These are phyloP conservation scores for Drosophila barbarae DNA, from an alignment of 2,888 invertebrate genomes.

Conservation along the genomic window DNA sequence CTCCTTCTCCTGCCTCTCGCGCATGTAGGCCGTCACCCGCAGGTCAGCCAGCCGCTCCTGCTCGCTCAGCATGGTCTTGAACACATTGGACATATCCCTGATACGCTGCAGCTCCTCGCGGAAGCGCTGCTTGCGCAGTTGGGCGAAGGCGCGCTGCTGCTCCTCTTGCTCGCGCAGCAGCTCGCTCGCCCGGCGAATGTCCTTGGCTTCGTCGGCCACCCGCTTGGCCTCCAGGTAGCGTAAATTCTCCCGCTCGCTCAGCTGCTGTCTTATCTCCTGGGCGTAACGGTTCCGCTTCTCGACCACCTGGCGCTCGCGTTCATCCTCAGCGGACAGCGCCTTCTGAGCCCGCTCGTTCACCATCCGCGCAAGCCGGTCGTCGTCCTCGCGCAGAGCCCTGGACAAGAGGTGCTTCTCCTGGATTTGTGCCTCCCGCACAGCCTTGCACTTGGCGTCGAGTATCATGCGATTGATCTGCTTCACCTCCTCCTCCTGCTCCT, in stretches of 20 bases:
- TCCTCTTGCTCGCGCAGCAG: conserved; percentile 75
- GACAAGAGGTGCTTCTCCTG: conserved; percentile 82
- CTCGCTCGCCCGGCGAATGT: conserved; percentile 69
- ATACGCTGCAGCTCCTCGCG: conserved; percentile 76
- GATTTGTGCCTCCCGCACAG: conserved; percentile 91
- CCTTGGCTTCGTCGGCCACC: conserved; percentile 77
- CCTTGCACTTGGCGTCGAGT: conserved; percentile 90
- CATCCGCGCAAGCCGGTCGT: conserved; percentile 76
- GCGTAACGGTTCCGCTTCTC: conserved; percentile 75
- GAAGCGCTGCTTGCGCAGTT: conserved; percentile 74
- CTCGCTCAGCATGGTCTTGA: conserved; percentile 77
- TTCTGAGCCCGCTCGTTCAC: conserved; percentile 75
- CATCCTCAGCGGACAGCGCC: conserved; percentile 75
- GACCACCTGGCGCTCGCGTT: conserved; percentile 62
- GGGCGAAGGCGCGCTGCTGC: conserved; percentile 64
- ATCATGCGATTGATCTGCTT: conserved; percentile 89
- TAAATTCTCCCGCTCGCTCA: conserved; percentile 75
- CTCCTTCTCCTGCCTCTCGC: conserved; percentile 76
- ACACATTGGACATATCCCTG: conserved; percentile 75
- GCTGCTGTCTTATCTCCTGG: conserved; percentile 76
- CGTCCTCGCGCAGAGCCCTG: conserved; percentile 74
- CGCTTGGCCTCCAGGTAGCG: conserved; percentile 78
- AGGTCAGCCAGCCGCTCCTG: conserved; percentile 78
- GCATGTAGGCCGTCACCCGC: conserved; percentile 78
- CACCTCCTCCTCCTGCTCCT: conserved; percentile 82